Conservation (phyloP, 2,888 invertebrate species). For the Lycaena phlaeas region DNA sequence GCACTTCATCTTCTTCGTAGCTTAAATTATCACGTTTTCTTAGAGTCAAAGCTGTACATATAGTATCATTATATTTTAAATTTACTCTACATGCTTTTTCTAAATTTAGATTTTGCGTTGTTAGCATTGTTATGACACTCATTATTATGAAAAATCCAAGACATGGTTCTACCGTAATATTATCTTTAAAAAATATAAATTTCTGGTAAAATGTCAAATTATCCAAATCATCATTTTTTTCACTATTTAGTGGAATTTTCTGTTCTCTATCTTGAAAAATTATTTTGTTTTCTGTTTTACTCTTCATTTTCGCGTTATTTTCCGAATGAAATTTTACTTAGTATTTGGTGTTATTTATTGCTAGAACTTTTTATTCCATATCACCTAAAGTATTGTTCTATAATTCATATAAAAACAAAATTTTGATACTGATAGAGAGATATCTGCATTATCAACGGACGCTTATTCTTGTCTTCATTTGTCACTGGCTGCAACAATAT, state of each 20-base stretch:
- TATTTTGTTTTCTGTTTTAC: no score
- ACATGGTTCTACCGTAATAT: neutral
- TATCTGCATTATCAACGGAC: no score
- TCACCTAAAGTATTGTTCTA: no score
- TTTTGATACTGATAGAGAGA: no score
- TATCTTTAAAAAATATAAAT: neutral
- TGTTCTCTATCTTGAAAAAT: neutral
- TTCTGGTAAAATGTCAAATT: neutral
- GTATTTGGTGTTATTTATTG: no score
- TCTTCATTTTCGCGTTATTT: no score
- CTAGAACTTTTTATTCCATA: no score
- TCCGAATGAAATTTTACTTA: no score
- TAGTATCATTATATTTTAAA: conserved; percentile 75
- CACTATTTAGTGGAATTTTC: neutral
- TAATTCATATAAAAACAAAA: no score
- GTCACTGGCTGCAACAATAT: no score
- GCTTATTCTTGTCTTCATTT: no score
- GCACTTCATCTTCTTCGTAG: conserved; percentile 75
- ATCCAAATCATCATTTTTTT: neutral
- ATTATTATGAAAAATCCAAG: conserved; percentile 72
- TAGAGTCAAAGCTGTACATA: conserved; percentile 80
- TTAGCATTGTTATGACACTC: conserved; percentile 77
- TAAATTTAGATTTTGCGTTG: conserved; percentile 86
- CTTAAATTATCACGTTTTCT: conserved; percentile 79
- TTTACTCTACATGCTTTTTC: conserved; percentile 90